These are phyloP conservation scores for Gymnobelideus leadbeateri DNA, from an alignment of 2,113 vertebrate species.

Conservation along the genomic window DNA sequence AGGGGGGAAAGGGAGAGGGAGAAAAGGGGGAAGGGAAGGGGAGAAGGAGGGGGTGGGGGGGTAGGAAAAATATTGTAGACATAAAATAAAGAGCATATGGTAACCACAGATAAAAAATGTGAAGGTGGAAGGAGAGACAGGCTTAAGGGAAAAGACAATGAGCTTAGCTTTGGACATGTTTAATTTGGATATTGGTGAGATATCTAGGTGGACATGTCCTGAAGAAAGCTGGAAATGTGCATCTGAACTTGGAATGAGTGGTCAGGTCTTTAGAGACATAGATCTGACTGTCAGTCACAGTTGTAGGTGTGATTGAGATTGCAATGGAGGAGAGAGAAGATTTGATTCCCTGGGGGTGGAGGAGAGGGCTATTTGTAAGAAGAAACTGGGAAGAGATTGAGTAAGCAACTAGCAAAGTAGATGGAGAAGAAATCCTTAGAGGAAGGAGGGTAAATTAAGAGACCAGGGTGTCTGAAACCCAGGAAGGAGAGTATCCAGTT, in stretches of 20 bases:
- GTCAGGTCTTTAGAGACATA: no score
- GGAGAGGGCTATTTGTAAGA: background rate
- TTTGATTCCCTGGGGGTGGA: no score
- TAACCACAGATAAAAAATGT: background rate
- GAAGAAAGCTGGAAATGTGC: background rate
- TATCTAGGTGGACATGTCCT: background rate
- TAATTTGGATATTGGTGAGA: background rate
- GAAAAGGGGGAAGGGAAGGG: no score
- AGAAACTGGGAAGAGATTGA: background rate
- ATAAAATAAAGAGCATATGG: no score
- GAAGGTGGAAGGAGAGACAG: background rate
- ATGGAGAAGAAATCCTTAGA: background rate
- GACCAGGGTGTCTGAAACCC: background rate
- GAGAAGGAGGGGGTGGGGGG: no score
- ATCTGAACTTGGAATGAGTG: no score
- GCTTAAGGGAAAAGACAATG: background rate
- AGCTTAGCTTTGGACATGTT: background rate
- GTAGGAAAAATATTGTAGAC: no score
- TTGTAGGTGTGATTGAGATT: no score
- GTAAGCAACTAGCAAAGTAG: background rate
- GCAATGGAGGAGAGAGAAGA: background rate
- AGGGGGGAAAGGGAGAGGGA: no score
- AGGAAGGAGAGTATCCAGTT: background rate
- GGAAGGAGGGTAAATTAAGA: background rate
- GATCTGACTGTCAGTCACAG: no score